Evolutionary conservation across 2,113 vertebrate genomes (phyloP).

Genomic region (Pachypanchax playfairii): DNA sequence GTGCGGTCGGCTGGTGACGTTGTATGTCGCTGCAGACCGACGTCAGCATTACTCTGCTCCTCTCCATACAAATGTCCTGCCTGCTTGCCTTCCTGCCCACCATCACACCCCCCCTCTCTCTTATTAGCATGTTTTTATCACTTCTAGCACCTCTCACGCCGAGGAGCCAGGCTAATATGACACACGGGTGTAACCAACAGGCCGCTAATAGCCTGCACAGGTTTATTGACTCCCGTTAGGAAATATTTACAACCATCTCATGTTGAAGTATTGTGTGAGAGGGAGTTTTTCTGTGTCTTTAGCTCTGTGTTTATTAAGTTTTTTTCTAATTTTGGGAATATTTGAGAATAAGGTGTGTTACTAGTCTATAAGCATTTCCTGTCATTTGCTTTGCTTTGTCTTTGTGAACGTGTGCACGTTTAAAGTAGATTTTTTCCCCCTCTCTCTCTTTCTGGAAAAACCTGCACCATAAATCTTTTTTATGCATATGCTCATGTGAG

Average conservation of each 20-base stretch:
- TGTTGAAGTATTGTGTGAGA: constrained; percentile 36
- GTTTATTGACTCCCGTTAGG: constrained; percentile 62
- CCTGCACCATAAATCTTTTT: constrained; percentile 21
- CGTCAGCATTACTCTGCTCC: constrained; percentile 62
- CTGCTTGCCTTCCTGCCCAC: too few species aligned
- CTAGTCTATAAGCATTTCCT: neutral
- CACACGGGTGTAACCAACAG: constrained; percentile 70
- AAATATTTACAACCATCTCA: constrained; percentile 59
- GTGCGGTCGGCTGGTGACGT: constrained; percentile 62
- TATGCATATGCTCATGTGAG: neutral
- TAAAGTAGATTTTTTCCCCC: neutral
- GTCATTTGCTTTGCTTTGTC: neutral
- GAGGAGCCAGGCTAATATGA: constrained; percentile 65
- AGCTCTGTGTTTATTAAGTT: constrained; percentile 17
- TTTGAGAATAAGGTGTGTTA: neutral
- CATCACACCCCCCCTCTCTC: constrained; percentile 35
- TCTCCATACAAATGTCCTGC: too few species aligned
- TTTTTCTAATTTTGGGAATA: constrained; percentile 14
- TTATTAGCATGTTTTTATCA: constrained; percentile 76
- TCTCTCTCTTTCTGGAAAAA: constrained; percentile 17
- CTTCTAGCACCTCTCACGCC: constrained; percentile 69
- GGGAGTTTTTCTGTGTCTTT: neutral
- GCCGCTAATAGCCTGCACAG: constrained; percentile 45
- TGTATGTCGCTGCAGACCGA: constrained; percentile 65
- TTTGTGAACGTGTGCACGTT: constrained; percentile 5